Evolutionary conservation across 92 coral and sea anemone genomes (phyloP).

Genomic region (Epizoanthus illoricatus): DNA sequence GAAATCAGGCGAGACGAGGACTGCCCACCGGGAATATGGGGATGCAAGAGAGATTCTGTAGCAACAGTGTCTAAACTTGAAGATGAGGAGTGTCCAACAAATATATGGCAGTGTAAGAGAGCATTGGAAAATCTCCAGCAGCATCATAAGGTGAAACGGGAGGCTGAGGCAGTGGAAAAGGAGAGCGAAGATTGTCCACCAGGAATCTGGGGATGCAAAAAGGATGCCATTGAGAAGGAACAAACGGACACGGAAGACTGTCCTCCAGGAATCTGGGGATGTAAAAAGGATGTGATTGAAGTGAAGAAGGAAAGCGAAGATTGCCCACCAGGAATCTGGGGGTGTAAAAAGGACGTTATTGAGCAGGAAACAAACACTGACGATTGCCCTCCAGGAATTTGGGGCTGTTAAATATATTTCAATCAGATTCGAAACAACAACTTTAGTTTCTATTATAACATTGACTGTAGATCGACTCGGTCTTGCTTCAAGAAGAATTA

Average conservation of each 20-base stretch:
- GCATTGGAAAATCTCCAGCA: not conserved
- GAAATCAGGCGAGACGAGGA: not conserved
- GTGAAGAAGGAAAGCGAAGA: not conserved
- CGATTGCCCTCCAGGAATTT: constrained; percentile 27
- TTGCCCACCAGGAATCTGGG: constrained; percentile 32
- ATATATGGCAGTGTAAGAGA: constrained; percentile 29
- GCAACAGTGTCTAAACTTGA: not conserved
- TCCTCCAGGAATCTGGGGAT: constrained; percentile 18
- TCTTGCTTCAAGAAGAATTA: too few species aligned
- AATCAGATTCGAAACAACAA: not conserved
- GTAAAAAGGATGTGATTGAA: constrained; percentile 22
- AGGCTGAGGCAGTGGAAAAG: not conserved
- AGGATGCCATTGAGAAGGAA: not conserved
- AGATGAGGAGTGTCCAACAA: constrained; percentile 29
- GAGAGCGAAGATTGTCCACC: constrained; percentile 7
- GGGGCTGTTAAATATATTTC: constrained; percentile 11
- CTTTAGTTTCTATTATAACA: too few species aligned
- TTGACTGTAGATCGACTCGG: too few species aligned
- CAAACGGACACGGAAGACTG: not conserved
- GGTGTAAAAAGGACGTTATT: constrained; percentile 8
- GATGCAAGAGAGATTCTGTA: constrained; percentile 11
- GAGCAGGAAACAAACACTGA: not conserved
- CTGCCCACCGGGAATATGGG: constrained; percentile 38
- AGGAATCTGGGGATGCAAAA: constrained; percentile 6
- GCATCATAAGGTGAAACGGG: constrained; percentile 18